These are phyloP conservation scores for Celastrina argiolus DNA, from an alignment of 2,888 invertebrate species.

Conservation along the genomic window DNA sequence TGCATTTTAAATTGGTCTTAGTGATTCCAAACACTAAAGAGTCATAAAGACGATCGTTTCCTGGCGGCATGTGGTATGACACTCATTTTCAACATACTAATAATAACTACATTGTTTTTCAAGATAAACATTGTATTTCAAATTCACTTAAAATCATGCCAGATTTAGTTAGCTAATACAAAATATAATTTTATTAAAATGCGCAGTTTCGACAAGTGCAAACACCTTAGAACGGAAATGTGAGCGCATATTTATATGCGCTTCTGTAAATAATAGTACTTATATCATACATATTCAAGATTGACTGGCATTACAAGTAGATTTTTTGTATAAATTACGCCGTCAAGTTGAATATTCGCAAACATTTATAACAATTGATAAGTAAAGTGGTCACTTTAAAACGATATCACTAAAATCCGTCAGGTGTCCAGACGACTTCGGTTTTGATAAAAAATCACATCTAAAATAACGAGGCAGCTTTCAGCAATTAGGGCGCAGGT, in stretches of 20 bases:
- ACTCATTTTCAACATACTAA: slow-evolving; percentile 22
- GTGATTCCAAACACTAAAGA: slow-evolving; percentile 38
- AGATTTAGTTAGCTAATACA: too few species aligned
- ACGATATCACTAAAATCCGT: neutral
- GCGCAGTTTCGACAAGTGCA: neutral
- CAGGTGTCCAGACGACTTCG: neutral
- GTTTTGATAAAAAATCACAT: slow-evolving; percentile 17
- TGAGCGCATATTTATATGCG: neutral
- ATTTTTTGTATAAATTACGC: neutral
- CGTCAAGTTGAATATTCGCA: neutral
- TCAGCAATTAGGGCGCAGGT: slow-evolving; percentile 31
- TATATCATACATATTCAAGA: neutral
- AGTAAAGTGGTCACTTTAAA: slow-evolving; percentile 1
- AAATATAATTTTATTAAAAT: neutral
- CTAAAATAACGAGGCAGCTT: slow-evolving; percentile 19
- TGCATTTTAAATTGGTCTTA: slow-evolving; percentile 42
- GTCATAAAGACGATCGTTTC: slow-evolving; percentile 49
- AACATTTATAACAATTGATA: neutral
- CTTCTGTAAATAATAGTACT: neutral
- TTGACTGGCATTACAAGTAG: neutral
- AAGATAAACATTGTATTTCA: too few species aligned
- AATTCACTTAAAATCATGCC: too few species aligned
- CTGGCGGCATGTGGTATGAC: slow-evolving; percentile 49
- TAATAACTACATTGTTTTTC: too few species aligned
- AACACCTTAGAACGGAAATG: neutral